Conservation (phyloP, 2,888 invertebrate species). For the Chloroclystis v-ata region DNA sequence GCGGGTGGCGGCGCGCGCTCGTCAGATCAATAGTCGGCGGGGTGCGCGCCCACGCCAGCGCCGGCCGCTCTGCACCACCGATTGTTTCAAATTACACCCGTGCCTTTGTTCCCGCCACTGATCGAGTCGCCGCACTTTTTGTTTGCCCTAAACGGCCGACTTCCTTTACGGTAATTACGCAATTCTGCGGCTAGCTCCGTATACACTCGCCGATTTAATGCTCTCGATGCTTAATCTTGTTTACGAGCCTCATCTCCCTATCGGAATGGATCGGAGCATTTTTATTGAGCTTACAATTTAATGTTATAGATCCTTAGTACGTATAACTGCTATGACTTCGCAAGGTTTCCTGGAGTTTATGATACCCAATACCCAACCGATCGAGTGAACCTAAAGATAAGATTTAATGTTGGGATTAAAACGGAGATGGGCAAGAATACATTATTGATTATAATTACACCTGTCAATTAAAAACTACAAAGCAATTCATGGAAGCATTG, state of each 20-base stretch:
- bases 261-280: conserved; percentile 26
- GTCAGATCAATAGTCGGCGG: conserved; percentile 76
- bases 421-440: neutral
- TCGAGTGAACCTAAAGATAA: conserved; percentile 11
- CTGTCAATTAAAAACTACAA: neutral
- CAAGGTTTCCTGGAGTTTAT: conserved; percentile 21
- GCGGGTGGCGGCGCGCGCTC: conserved; percentile 52
- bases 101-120: conserved; percentile 74
- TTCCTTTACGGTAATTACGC: conserved; percentile 76
- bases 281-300: conserved; percentile 25
- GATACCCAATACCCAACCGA: conserved; percentile 14
- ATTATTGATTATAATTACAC: neutral
- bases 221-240: conserved; percentile 46
- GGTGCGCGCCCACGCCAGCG: conserved; percentile 60
- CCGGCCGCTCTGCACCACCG: conserved; percentile 66
- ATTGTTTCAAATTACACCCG: conserved; percentile 77
- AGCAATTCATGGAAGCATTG: neutral
- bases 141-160: conserved; percentile 71
- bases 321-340: conserved; percentile 20
- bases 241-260: conserved; percentile 35
- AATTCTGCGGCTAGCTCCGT: conserved; percentile 59
- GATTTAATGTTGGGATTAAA: conserved; percentile 2
- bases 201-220: conserved; percentile 54
- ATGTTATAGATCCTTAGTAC: conserved; percentile 25
- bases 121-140: conserved; percentile 73